Evolutionary conservation across 2,113 vertebrate genomes (phyloP).

Genomic region (Astur gentilis): DNA sequence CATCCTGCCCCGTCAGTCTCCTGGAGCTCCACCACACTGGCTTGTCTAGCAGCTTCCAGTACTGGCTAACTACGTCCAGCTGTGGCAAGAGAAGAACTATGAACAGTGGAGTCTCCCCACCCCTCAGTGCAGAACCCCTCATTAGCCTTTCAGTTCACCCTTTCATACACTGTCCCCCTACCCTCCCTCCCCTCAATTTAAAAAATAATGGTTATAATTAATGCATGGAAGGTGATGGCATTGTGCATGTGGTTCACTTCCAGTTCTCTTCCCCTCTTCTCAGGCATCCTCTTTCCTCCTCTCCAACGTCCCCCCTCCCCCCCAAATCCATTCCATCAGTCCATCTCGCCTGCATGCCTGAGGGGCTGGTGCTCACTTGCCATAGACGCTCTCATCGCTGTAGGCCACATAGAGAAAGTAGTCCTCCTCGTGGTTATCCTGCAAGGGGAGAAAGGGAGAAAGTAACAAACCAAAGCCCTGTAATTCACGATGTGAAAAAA

Average conservation of each 20-base stretch:
- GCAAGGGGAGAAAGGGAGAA: not conserved
- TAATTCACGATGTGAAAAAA: not conserved
- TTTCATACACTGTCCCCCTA: not conserved
- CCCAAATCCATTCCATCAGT: slow-evolving; percentile 40
- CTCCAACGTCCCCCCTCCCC: not conserved
- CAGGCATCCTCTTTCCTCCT: slow-evolving; percentile 44
- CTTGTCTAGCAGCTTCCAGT: not conserved
- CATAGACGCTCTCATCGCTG: slow-evolving; percentile 97
- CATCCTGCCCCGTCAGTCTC: not conserved
- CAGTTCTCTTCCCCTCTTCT: slow-evolving; percentile 51
- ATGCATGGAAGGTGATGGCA: slow-evolving; percentile 61
- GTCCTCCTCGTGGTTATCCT: slow-evolving; percentile 98
- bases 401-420: slow-evolving; percentile 98
- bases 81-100: not conserved
- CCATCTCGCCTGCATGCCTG: slow-evolving; percentile 31
- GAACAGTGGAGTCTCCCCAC: not conserved
- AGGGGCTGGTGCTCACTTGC: slow-evolving; percentile 78
- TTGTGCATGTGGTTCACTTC: slow-evolving; percentile 59
- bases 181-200: slow-evolving; percentile 22
- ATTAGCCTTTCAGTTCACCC: not conserved
- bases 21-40: not conserved
- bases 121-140: not conserved
- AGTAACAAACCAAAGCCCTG: not conserved
- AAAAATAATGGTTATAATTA: slow-evolving; percentile 63
- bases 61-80: not conserved